Evolutionary conservation across 2,113 vertebrate genomes (phyloP), one percentile per base, ranked within the genome.

Genomic region (Alouatta palliata): DNA sequence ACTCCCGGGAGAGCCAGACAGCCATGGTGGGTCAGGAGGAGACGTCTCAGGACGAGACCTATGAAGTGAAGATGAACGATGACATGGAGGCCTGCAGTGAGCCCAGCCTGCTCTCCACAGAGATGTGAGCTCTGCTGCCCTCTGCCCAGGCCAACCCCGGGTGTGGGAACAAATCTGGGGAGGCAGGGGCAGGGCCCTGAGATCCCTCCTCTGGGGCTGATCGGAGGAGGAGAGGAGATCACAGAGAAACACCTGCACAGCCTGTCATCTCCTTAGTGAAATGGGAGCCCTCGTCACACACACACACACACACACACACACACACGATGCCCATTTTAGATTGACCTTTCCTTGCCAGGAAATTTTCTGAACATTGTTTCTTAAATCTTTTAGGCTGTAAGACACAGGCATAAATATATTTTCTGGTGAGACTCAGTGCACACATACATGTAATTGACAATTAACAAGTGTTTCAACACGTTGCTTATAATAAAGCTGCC

Each of bases 11-110:
- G 98, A 99, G 99, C 98, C 99, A 98, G 90, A 98, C 99, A 98
- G 99, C 99, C 56, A 99, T 99, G 98, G 99, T 99, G 98, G 99
- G 98, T 85, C 98, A 98, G 93, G 99, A 99, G 97, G 99, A 99
- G 97, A 98, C 97, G 35, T 99, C 99, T 64, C 99, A 98, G 43
- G 99, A 99, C 47, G 99, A 99, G 98, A 99, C 98, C 83, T 99
- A 99, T 20, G 61, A 64, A 64, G 12, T 64, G 61, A 64, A 64
- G 61, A 64, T 64, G 27, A 64, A 64, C 5, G 12, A 64, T 32
- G 61, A 64, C 5, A 14, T 2, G 2, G 61, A 64, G 27, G 61
- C 61, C 61, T 64, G 61, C 61, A 64, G 61, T 64, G 61, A 64
- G 27, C 61, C 61, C 27, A 32, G 27, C 61, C 61, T 64, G 61